Evolutionary conservation across 2,888 invertebrate species (phyloP).

Genomic region (Drosophila sordidapex): DNA sequence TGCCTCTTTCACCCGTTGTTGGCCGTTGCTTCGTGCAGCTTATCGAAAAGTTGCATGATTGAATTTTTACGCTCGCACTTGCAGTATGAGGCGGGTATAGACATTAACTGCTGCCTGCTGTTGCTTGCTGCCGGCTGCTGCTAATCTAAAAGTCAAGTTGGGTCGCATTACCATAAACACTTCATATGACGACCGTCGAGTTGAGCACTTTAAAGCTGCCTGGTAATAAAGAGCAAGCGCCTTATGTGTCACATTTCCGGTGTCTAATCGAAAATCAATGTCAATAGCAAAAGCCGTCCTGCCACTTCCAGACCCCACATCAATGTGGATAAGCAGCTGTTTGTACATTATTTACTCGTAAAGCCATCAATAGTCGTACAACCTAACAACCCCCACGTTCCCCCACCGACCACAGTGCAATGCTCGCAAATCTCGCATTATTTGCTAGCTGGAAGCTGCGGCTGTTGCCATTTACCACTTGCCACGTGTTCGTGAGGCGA

Average conservation of each 20-base stretch:
- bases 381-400: background rate
- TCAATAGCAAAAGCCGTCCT: slow-evolving; percentile 39
- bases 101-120: background rate
- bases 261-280: slow-evolving; percentile 79
- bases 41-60: slow-evolving; percentile 72
- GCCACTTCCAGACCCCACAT: background rate
- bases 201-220: slow-evolving; percentile 47
- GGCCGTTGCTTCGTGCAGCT: slow-evolving; percentile 69
- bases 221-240: slow-evolving; percentile 44
- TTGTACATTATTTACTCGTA: slow-evolving; percentile 81
- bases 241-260: slow-evolving; percentile 61
- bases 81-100: slow-evolving; percentile 42
- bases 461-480: slow-evolving; percentile 47
- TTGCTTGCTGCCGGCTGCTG: slow-evolving; percentile 1
- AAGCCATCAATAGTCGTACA: slow-evolving; percentile 73
- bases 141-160: slow-evolving; percentile 66
- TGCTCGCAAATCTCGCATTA: background rate
- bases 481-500: slow-evolving; percentile 57
- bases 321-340: slow-evolving; percentile 75
- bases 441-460: slow-evolving; percentile 28
- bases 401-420: background rate
- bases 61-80: slow-evolving; percentile 38
- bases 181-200: slow-evolving; percentile 36
- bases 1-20: slow-evolving; percentile 15
- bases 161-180: slow-evolving; percentile 69